Percentiles rank a stretch among this genome's conserved stretches.
phyloP scores from a whole-genome alignment of 2,888 invertebrate species.

The Leptopilina syphax region DNA sequence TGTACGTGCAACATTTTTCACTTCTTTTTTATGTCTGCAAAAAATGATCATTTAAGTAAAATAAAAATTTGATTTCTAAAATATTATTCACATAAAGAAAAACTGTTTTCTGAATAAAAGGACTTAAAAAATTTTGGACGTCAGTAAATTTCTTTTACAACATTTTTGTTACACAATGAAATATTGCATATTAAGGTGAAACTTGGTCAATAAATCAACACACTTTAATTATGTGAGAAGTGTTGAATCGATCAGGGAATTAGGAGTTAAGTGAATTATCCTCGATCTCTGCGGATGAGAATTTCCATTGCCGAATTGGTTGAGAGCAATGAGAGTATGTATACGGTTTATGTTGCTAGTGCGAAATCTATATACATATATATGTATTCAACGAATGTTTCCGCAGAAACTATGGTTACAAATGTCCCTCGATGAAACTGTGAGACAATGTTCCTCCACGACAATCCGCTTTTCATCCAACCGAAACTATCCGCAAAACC shows the following conservation, averaged over 20 bases:
- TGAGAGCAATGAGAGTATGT: not conserved
- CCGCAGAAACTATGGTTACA: not conserved
- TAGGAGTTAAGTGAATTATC: constrained; percentile 27
- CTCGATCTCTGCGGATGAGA: constrained; percentile 2
- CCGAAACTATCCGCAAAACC: not conserved
- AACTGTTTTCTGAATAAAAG: too few species aligned
- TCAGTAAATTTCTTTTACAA: too few species aligned
- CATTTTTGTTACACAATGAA: too few species aligned
- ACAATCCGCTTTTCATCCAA: constrained; percentile 8
- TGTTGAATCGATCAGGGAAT: constrained; percentile 30
- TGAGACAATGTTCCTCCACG: not conserved
- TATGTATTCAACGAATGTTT: not conserved
- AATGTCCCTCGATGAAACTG: not conserved
- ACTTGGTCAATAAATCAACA: constrained; percentile 1
- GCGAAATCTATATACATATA: not conserved
- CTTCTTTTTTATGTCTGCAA: too few species aligned
- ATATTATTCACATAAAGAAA: too few species aligned
- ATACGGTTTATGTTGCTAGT: not conserved
- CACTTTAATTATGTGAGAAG: constrained; percentile 16
- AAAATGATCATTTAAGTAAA: too few species aligned
- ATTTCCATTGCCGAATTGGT: constrained; percentile 21
- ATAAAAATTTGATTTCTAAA: too few species aligned
- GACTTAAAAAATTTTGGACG: too few species aligned
- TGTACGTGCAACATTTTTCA: too few species aligned
- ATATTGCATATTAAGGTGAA: not conserved